These are phyloP conservation scores for Tetheella fluctuosa DNA, from an alignment of 2,888 invertebrate species.

Conservation along the genomic window DNA sequence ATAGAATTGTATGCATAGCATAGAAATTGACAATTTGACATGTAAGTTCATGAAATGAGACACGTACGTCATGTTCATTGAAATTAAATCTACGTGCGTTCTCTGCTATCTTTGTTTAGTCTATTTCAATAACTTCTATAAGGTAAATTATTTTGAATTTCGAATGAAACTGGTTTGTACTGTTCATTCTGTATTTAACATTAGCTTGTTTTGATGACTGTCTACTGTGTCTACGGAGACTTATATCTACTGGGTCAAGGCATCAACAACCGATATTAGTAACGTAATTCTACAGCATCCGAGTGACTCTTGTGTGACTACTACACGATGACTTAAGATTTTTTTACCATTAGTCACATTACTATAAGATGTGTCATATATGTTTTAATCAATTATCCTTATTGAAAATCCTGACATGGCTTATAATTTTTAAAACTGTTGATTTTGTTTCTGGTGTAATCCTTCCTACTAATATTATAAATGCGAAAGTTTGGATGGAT, in stretches of 20 bases:
- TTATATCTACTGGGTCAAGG: constrained; percentile 12
- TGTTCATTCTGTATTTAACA: neutral
- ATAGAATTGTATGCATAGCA: too few relatives aligned
- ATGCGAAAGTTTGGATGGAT: too few relatives aligned
- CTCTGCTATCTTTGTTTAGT: neutral
- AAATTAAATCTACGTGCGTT: too few relatives aligned
- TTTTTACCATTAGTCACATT: constrained; percentile 3
- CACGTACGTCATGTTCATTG: too few relatives aligned
- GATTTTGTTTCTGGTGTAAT: too few relatives aligned
- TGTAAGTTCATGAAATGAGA: neutral
- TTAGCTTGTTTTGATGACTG: neutral
- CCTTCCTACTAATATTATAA: too few relatives aligned
- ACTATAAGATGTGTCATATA: neutral
- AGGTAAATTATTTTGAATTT: neutral
- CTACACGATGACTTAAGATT: neutral
- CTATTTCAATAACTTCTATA: neutral
- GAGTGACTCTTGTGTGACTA: neutral
- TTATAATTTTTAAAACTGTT: too few relatives aligned
- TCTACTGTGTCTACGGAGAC: neutral
- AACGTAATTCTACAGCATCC: constrained; percentile 5
- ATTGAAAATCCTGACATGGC: too few relatives aligned
- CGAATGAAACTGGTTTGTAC: neutral
- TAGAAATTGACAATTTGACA: neutral
- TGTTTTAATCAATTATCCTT: too few relatives aligned
- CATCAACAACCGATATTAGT: neutral